A percentile compares a stretch with the other conserved stretches of the same genome.
Evolutionary conservation across 1,140 invertebrate species (phyloP).

Genomic region (Sitobion miscanthi): DNA sequence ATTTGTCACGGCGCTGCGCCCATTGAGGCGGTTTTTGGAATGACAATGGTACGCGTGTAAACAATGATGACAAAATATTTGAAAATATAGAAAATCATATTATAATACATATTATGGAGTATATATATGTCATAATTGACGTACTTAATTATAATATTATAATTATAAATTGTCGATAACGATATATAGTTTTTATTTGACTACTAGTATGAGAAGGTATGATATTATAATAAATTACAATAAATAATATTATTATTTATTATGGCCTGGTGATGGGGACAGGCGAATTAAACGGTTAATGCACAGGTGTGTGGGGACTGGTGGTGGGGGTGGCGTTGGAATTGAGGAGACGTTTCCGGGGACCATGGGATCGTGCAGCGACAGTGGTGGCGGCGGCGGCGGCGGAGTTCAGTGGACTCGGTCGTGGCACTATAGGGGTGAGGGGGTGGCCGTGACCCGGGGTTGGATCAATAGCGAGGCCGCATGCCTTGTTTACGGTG

Average conservation of each 20-base stretch:
- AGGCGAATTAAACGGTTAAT: background rate
- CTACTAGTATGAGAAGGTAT: background rate
- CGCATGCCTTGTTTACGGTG: constrained; percentile 47
- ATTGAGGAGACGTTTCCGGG: constrained; percentile 25
- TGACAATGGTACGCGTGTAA: background rate
- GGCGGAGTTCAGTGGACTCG: constrained; percentile 41
- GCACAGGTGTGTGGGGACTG: background rate
- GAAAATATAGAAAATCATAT: background rate
- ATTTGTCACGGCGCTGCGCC: constrained; percentile 15
- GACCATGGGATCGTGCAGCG: background rate
- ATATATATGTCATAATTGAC: background rate
- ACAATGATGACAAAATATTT: background rate
- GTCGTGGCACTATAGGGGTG: background rate
- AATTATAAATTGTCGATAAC: background rate
- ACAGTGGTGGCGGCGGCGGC: background rate
- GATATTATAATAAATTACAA: no score
- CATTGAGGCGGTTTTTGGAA: background rate
- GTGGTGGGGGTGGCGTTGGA: background rate
- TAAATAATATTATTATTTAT: background rate
- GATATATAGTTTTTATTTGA: background rate
- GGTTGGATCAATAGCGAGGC: constrained; percentile 55
- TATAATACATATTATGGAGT: background rate
- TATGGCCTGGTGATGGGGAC: background rate
- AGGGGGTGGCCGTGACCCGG: constrained; percentile 51
- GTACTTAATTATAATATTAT: background rate